Evolutionary conservation across 2,888 invertebrate species (phyloP).

Genomic region (Caenorhabditis macrosperma): DNA sequence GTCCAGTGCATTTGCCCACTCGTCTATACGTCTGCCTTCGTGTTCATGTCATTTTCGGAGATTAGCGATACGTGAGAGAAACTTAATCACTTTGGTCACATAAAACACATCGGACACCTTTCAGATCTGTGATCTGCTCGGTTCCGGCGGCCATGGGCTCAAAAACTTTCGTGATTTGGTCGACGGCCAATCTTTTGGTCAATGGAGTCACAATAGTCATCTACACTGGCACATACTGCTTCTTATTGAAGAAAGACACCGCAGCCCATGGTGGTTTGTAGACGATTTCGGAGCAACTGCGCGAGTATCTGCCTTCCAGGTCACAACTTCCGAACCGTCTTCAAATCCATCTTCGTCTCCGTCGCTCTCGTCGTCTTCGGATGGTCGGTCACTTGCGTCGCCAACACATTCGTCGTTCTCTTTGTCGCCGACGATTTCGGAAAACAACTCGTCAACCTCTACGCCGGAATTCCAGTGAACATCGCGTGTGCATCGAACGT

Average conservation of each 20-base stretch:
- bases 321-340: constrained; percentile 17
- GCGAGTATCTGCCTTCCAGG: constrained; percentile 6
- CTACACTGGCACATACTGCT: constrained; percentile 12
- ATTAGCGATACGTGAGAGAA: constrained; percentile 10
- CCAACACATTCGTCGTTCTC: constrained; percentile 18
- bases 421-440: neutral
- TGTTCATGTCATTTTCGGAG: constrained; percentile 21
- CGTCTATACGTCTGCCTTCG: constrained; percentile 3
- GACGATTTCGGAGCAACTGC: neutral
- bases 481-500: constrained; percentile 35
- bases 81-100: too few species aligned
- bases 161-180: constrained; percentile 35
- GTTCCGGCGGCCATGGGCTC: constrained; percentile 34
- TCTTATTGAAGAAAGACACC: constrained; percentile 7
- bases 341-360: constrained; percentile 34
- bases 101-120: neutral
- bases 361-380: constrained; percentile 15
- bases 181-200: constrained; percentile 13
- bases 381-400: constrained; percentile 26
- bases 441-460: constrained; percentile 24
- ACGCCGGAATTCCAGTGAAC: constrained; percentile 37
- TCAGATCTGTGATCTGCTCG: constrained; percentile 30
- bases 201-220: constrained; percentile 17
- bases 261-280: constrained; percentile 11
- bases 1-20: constrained; percentile 4